A percentile compares a stretch with the other conserved stretches of the same genome.
These are phyloP conservation scores for Gymnocypris eckloni DNA, from an alignment of 2,797 vertebrate species.

Conservation along the genomic window DNA sequence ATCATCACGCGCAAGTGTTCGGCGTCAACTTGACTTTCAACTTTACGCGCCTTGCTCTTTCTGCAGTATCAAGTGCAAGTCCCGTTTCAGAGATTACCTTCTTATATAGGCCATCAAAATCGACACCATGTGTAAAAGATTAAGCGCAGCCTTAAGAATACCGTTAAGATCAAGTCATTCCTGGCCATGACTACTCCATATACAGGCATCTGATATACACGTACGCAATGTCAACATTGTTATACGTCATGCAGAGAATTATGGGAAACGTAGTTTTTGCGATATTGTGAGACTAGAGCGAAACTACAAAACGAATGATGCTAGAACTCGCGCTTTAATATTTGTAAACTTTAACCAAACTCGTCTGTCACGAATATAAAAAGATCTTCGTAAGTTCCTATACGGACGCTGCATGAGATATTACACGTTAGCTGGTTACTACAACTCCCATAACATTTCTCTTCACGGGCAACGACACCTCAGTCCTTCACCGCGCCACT, in stretches of 20 bases:
- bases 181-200: constrained; percentile 63
- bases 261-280: constrained; percentile 71
- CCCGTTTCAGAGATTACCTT: constrained; percentile 8
- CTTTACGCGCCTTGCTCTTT: neutral
- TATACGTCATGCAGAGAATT: constrained; percentile 58
- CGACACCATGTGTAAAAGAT: neutral
- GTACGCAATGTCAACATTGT: constrained; percentile 67
- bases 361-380: no score
- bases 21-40: constrained; percentile 18
- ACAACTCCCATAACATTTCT: constrained; percentile 53
- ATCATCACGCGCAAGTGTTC: constrained; percentile 71
- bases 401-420: neutral
- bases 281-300: neutral
- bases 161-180: constrained; percentile 4
- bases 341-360: neutral
- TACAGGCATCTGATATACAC: constrained; percentile 69
- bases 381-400: accelerated
- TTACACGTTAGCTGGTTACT: constrained; percentile 26
- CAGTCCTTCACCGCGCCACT: constrained; percentile 37
- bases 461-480: constrained; percentile 4
- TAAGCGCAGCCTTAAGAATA: neutral
- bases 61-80: neutral
- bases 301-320: neutral
- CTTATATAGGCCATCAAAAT: neutral
- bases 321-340: neutral